Evolutionary conservation across 1,140 invertebrate species (phyloP).

Genomic region (Meloidogyne chitwoodi): DNA sequence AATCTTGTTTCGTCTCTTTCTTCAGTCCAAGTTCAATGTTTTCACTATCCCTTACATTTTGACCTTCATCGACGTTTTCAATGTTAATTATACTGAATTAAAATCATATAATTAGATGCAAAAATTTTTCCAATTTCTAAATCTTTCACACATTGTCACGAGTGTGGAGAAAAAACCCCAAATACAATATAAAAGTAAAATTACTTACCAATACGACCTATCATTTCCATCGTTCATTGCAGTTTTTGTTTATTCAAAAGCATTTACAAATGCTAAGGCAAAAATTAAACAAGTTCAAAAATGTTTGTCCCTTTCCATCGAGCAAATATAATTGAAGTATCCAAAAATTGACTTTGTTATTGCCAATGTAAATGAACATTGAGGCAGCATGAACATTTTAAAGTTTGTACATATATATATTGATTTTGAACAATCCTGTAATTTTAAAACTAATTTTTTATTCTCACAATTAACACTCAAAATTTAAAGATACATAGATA

Average conservation of each 20-base stretch:
- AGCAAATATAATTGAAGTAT: too few relatives aligned
- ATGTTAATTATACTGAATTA: background rate
- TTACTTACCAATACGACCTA: background rate
- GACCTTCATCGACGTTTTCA: background rate
- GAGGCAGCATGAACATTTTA: too few relatives aligned
- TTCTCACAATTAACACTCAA: conserved; percentile 5
- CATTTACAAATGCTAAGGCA: background rate
- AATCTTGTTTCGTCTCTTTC: background rate
- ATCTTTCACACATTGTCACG: too few relatives aligned
- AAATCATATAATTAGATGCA: background rate
- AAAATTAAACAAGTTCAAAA: background rate
- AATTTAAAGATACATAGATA: background rate
- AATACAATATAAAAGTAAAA: too few relatives aligned
- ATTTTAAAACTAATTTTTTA: background rate
- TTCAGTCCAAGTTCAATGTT: background rate
- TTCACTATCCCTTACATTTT: background rate
- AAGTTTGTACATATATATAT: too few relatives aligned
- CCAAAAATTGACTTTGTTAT: too few relatives aligned
- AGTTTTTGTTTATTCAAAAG: background rate
- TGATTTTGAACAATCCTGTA: background rate
- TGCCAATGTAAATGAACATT: too few relatives aligned
- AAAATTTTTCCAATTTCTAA: too few relatives aligned
- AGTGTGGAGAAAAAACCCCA: too few relatives aligned
- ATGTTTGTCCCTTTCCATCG: background rate
- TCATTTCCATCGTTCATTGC: background rate